Percentiles rank a stretch among this genome's conserved stretches.
Evolutionary conservation across 1,140 invertebrate genomes (phyloP).

Genomic region (Heliconius himera): DNA sequence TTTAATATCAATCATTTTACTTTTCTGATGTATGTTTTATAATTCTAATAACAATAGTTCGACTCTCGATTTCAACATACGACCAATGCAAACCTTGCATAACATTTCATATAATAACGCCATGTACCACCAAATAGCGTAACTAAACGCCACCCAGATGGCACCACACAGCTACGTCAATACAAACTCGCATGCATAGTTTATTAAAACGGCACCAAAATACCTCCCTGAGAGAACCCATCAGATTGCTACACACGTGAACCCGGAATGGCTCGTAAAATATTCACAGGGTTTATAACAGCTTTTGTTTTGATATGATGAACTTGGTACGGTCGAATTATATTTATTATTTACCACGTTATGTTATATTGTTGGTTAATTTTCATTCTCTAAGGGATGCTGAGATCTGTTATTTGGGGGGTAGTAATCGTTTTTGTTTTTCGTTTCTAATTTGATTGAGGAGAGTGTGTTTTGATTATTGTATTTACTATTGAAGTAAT

Average conservation of each 20-base stretch:
- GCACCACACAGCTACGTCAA: constrained; percentile 27
- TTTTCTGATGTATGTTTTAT: too few species aligned
- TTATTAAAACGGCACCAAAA: constrained; percentile 66
- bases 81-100: not conserved
- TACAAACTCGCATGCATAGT: constrained; percentile 63
- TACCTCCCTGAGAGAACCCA: constrained; percentile 42
- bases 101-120: constrained; percentile 25
- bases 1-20: too few species aligned
- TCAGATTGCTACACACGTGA: constrained; percentile 60
- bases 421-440: not conserved
- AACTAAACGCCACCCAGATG: constrained; percentile 22
- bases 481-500: too few species aligned
- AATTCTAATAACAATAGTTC: not conserved
- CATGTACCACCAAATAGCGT: constrained; percentile 48
- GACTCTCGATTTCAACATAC: not conserved
- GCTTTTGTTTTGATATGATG: constrained; percentile 74
- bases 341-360: constrained; percentile 32
- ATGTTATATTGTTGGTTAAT: constrained; percentile 2
- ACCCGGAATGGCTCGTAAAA: constrained; percentile 66
- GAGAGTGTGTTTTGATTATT: too few species aligned
- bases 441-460: too few species aligned
- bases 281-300: constrained; percentile 67
- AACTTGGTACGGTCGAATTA: constrained; percentile 24
- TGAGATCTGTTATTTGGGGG: not conserved
- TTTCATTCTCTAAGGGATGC: not conserved